Evolutionary conservation across 1,140 invertebrate genomes (phyloP).

Genomic region (Cyclina sinensis): DNA sequence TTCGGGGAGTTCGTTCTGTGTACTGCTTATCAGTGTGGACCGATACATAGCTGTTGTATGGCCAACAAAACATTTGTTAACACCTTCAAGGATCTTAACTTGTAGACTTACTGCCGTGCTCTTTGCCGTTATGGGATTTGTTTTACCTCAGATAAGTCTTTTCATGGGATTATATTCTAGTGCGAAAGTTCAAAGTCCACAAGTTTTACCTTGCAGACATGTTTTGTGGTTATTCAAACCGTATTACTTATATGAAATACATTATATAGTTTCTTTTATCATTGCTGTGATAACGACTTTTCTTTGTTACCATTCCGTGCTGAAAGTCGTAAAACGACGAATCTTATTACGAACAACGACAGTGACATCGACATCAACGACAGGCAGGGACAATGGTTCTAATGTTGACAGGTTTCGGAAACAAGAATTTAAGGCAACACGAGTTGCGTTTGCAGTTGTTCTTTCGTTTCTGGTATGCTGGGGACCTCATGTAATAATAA

Average conservation of each 20-base stretch:
- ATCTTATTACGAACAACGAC: background rate
- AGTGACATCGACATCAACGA: background rate
- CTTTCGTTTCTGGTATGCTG: slow-evolving; percentile 39
- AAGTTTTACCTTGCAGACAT: slow-evolving; percentile 11
- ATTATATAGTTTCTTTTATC: slow-evolving; percentile 34
- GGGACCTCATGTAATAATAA: slow-evolving; percentile 40
- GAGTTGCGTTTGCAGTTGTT: slow-evolving; percentile 33
- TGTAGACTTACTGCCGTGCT: background rate
- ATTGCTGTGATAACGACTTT: slow-evolving; percentile 13
- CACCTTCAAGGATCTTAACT: background rate
- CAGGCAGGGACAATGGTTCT: background rate
- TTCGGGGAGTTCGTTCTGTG: slow-evolving; percentile 35
- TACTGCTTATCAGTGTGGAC: slow-evolving; percentile 36
- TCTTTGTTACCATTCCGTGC: slow-evolving; percentile 7
- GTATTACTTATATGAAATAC: slow-evolving; percentile 46
- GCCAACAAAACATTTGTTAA: slow-evolving; percentile 43
- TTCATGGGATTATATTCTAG: background rate
- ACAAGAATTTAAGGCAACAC: slow-evolving; percentile 39
- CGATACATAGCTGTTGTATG: slow-evolving; percentile 11
- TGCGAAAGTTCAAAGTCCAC: background rate
- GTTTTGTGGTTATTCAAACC: slow-evolving; percentile 48
- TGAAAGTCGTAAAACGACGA: slow-evolving; percentile 17
- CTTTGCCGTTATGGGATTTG: background rate
- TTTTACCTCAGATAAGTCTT: slow-evolving; percentile 22
- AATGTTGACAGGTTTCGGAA: background rate